These are phyloP conservation scores for Dicrurus megarhynchus DNA, from an alignment of 2,113 vertebrate species.

Conservation along the genomic window DNA sequence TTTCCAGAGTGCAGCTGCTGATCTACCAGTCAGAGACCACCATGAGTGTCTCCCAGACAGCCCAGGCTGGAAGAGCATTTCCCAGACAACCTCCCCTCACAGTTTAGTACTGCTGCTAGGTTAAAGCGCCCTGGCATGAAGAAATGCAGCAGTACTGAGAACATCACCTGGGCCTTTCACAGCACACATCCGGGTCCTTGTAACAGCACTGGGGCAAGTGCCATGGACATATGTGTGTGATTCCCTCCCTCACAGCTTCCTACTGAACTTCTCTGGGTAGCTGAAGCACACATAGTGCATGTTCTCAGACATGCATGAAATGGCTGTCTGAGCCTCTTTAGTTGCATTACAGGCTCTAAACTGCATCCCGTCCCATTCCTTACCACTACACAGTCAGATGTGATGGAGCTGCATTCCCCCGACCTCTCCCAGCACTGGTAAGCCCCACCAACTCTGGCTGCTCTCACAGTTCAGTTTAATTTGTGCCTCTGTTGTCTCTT, in stretches of 20 bases:
- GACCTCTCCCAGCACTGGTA: not conserved
- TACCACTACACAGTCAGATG: not conserved
- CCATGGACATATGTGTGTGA: fast-evolving
- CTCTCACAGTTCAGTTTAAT: not conserved
- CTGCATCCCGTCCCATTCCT: not conserved
- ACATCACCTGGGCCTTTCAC: not conserved
- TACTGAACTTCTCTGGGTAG: not conserved
- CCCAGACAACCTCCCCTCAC: not conserved
- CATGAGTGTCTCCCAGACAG: not conserved
- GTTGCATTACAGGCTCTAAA: not conserved
- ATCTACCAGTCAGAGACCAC: not conserved
- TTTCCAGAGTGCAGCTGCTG: not conserved
- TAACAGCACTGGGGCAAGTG: fast-evolving
- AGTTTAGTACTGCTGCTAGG: not conserved
- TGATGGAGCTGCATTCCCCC: fast-evolving
- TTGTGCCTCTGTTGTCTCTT: not conserved
- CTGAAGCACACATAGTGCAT: not conserved
- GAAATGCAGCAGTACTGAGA: not conserved
- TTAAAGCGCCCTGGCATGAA: not conserved
- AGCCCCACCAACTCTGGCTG: fast-evolving
- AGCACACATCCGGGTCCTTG: not conserved
- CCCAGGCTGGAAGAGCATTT: not conserved
- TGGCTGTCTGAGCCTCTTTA: not conserved
- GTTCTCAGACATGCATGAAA: not conserved
- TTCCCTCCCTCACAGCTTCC: not conserved